Evolutionary conservation across 2,888 invertebrate genomes (phyloP).

Genomic region (Parascotia fuliginaria): DNA sequence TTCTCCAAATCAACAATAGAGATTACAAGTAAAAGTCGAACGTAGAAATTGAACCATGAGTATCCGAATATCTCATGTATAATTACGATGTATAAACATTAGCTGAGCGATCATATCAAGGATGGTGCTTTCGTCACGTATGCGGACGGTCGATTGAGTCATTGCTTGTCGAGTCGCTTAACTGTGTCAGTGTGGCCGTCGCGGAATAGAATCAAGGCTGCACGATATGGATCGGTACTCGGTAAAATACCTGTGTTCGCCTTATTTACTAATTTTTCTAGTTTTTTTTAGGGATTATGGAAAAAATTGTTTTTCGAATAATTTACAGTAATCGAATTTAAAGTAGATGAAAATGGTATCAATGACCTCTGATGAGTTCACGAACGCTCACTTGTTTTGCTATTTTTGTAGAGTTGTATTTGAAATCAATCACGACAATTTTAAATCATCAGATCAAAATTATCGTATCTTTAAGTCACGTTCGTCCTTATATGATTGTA

Average conservation of each 20-base stretch:
- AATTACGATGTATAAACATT: constrained; percentile 49
- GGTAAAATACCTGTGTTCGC: constrained; percentile 55
- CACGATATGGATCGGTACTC: constrained; percentile 62
- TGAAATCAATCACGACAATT: too few species aligned
- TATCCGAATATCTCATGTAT: constrained; percentile 32
- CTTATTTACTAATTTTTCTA: constrained; percentile 48
- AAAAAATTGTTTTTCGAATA: background rate
- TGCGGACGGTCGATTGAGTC: constrained; percentile 64
- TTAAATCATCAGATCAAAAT: too few species aligned
- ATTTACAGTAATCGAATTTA: too few species aligned
- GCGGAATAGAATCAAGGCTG: constrained; percentile 82
- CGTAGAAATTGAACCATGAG: constrained; percentile 5
- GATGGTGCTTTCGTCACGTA: constrained; percentile 72
- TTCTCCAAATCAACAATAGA: background rate
- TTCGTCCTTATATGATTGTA: too few species aligned
- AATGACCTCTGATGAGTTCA: too few species aligned
- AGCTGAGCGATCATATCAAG: constrained; percentile 66
- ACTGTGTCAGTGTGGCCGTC: constrained; percentile 78
- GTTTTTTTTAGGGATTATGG: constrained; percentile 19
- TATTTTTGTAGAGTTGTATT: too few species aligned
- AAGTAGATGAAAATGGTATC: too few species aligned
- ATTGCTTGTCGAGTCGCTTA: constrained; percentile 63
- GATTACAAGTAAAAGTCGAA: background rate
- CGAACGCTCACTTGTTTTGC: too few species aligned
- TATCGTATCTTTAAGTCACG: too few species aligned